These are phyloP conservation scores for Orchesellides sinensis DNA, from an alignment of 2,888 invertebrate genomes.

Conservation along the genomic window DNA sequence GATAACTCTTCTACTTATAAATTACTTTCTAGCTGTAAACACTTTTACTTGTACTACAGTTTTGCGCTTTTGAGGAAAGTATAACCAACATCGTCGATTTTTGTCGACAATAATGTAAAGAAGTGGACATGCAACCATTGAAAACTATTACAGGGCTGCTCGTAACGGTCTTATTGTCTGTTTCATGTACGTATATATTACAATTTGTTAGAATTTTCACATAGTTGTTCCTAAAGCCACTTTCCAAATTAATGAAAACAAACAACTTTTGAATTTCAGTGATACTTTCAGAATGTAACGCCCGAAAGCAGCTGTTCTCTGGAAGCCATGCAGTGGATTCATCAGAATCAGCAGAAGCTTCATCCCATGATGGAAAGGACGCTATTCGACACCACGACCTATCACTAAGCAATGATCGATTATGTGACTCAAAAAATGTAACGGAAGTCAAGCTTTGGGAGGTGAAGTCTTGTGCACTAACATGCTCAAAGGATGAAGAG, in stretches of 20 bases:
- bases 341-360: no score
- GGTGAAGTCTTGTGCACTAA: neutral
- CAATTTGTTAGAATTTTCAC: neutral
- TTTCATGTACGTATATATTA: slow-evolving; percentile 34
- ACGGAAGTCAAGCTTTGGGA: slow-evolving; percentile 26
- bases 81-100: slow-evolving; percentile 10
- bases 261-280: no score
- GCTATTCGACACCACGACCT: neutral
- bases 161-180: slow-evolving; percentile 44
- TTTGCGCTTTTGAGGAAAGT: no score
- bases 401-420: neutral
- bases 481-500: slow-evolving; percentile 93
- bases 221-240: no score
- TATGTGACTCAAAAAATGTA: slow-evolving; percentile 13
- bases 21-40: no score
- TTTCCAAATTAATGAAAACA: neutral
- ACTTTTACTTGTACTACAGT: no score
- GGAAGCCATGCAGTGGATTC: slow-evolving; percentile 40
- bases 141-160: slow-evolving; percentile 33
- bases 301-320: slow-evolving; percentile 37
- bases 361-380: slow-evolving; percentile 7
- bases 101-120: slow-evolving; percentile 57
- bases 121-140: slow-evolving; percentile 53
- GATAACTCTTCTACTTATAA: no score
- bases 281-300: slow-evolving; percentile 26